phyloP scores from a whole-genome alignment of 2,888 invertebrate species.

The Apocheima hispidaria region DNA sequence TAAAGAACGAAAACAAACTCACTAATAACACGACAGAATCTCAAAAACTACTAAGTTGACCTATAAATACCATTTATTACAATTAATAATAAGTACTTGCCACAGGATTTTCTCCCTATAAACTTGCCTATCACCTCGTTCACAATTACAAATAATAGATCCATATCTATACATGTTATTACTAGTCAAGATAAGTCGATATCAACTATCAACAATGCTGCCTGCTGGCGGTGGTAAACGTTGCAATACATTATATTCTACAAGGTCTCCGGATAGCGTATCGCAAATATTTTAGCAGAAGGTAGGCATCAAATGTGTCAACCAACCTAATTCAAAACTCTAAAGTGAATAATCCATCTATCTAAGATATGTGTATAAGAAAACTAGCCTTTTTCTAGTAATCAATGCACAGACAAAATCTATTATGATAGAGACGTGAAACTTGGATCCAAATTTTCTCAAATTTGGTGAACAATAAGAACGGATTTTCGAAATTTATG shows the following conservation, averaged over 20 bases:
- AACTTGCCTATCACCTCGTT: slow-evolving; percentile 4
- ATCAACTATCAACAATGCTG: slow-evolving; percentile 13
- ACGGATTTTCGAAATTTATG: no score
- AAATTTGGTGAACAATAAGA: no score
- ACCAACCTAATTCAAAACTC: background rate
- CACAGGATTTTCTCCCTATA: background rate
- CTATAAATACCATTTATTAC: background rate
- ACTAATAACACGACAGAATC: no score
- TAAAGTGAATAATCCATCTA: background rate
- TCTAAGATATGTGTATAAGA: no score
- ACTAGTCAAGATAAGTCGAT: slow-evolving; percentile 26
- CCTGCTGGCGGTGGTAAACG: background rate
- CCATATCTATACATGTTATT: slow-evolving; percentile 22
- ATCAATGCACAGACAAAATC: no score
- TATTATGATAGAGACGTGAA: no score
- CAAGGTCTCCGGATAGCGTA: slow-evolving; percentile 24
- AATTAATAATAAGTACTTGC: no score
- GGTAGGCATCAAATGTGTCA: slow-evolving; percentile 1
- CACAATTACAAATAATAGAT: slow-evolving; percentile 14
- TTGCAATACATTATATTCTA: slow-evolving; percentile 15
- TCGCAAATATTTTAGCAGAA: slow-evolving; percentile 19
- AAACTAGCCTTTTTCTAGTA: no score
- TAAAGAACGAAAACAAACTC: no score
- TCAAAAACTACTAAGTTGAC: background rate
- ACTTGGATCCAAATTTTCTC: no score